Evolutionary conservation across 2,113 vertebrate genomes (phyloP).

Genomic region (Ginglymostoma cirratum): DNA sequence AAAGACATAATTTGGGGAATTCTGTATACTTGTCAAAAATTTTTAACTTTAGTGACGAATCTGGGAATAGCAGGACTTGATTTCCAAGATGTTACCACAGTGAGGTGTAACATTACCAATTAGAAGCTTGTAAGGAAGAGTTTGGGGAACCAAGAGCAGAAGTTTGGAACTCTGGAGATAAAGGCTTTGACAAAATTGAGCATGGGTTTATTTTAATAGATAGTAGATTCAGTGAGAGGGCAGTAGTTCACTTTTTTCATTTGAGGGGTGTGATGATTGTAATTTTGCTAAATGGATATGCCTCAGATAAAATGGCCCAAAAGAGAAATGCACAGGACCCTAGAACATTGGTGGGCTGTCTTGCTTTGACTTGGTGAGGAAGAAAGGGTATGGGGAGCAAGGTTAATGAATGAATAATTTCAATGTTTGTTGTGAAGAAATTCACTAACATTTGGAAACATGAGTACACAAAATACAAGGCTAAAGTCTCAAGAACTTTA

Average conservation of each 20-base stretch:
- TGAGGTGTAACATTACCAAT: neutral
- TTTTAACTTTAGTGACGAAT: no score
- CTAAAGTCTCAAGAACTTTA: neutral
- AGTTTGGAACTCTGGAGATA: neutral
- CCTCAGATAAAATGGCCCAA: neutral
- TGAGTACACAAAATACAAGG: neutral
- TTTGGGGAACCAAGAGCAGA: neutral
- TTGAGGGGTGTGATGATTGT: neutral
- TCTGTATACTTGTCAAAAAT: no score
- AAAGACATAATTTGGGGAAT: no score
- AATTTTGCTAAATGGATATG: neutral
- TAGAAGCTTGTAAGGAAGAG: neutral
- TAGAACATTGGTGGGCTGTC: neutral
- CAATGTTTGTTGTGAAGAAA: neutral
- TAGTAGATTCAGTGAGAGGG: neutral
- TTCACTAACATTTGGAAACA: neutral
- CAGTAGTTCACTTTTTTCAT: neutral
- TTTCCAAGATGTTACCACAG: no score
- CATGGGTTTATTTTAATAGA: neutral
- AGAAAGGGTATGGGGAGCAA: neutral
- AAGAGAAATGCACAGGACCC: neutral
- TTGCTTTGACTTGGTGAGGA: neutral
- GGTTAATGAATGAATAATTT: neutral
- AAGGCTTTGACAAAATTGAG: neutral
- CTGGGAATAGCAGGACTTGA: no score